Base-by-base conservation (phyloP, 2,797 vertebrate genomes). In the Rhinogobio ventralis region DNA sequence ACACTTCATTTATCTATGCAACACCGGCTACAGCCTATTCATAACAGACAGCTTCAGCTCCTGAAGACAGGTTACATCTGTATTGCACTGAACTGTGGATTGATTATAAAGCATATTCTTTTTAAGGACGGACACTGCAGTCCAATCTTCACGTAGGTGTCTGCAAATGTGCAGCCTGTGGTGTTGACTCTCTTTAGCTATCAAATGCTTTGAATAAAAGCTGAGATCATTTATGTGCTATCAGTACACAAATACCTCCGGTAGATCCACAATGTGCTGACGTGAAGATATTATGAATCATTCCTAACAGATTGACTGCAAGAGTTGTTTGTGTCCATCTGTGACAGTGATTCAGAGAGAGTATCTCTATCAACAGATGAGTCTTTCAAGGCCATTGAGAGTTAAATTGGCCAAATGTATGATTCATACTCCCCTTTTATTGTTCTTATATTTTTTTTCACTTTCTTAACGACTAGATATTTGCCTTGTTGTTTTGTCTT, bases 141-240 rank as follows among this genome's bases (percentile, higher is more conserved):
- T 72, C 51, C 23, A 53, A 28, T 64, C 36, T 33, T 8, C 30
- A 60, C 3, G 62, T 57, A 39, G 66, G 10, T 64, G 20, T 86
- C 14, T 73, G 28, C 53, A 51, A 71, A 82, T 73, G 19, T 84
- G 49, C 25, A 81, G 33, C n/a, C 8, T 30, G n/a, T 68, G 79
- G 25, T 53, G 60, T 51, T 28, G 25, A 13, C 55, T 69, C 53
- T 60, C 8, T 33, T 64, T 64, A 62, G 20, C 20, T 60, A 53
- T 11, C 10, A 42, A 75, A 42, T 75, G 5, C 66, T 75, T 53
- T 76, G 6, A 51, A 67, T 39, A 7, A 83, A 46, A 11, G 7
- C 11, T 49, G 19, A 28, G 49, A 42, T 53, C 23, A n/a, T 73
- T 49, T 39, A 55, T 55, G 53, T 62, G 55, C 75, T 53, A 46